Percentiles rank a stretch among this genome's conserved stretches.
Evolutionary conservation across 2,113 vertebrate species (phyloP).

Genomic region (Rhinopomastus cyanomelas): DNA sequence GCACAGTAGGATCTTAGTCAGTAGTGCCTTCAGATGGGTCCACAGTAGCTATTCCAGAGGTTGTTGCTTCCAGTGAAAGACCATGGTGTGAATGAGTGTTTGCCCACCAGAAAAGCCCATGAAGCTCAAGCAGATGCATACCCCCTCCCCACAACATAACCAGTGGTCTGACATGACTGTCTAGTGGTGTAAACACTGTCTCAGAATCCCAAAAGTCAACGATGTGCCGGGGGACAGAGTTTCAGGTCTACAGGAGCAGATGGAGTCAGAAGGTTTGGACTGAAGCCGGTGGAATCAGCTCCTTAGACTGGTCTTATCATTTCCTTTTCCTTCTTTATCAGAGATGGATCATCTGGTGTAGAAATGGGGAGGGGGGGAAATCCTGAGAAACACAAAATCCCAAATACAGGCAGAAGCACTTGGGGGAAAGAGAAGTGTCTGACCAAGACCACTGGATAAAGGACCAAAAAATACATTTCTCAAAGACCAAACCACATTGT

Average conservation of each 20-base stretch:
- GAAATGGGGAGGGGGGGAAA: not conserved
- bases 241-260: not conserved
- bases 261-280: not conserved
- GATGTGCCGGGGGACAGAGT: not conserved
- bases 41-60: not conserved
- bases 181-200: not conserved
- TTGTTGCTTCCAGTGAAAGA: not conserved
- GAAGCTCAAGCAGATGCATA: not conserved
- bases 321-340: not conserved
- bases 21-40: not conserved
- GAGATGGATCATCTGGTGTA: not conserved
- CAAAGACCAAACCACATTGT: slow-evolving; percentile 16
- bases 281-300: not conserved
- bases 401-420: not conserved
- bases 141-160: not conserved
- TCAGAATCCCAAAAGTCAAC: not conserved
- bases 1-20: not conserved
- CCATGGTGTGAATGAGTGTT: not conserved
- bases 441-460: slow-evolving; percentile 3
- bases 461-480: not conserved
- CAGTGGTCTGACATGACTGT: not conserved
- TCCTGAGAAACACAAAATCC: not conserved
- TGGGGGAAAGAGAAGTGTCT: not conserved
- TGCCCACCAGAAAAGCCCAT: not conserved
- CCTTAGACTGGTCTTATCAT: not conserved